Percentiles rank a stretch among this genome's conserved stretches.
Conservation (phyloP, 2,888 invertebrate genomes). For the Allygus modestus region DNA sequence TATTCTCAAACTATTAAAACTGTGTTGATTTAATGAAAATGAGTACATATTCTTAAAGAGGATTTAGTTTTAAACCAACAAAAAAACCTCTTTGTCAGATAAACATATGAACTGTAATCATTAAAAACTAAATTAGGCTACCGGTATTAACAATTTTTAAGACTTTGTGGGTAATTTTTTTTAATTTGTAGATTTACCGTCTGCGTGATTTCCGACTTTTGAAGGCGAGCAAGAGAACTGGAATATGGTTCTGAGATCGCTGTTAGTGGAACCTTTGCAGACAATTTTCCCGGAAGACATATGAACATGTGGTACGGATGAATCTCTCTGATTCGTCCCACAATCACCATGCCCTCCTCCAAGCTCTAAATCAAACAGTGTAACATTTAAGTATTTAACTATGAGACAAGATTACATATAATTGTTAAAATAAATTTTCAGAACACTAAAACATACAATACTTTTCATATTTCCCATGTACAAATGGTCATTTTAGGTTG, state of each 20-base stretch:
- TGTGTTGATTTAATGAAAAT: too few relatives aligned
- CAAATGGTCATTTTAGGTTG: too few relatives aligned
- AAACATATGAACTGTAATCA: too few relatives aligned
- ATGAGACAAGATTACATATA: neutral
- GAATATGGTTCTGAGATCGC: conserved; percentile 31
- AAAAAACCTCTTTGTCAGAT: too few relatives aligned
- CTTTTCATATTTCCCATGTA: neutral
- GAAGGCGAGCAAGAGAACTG: neutral
- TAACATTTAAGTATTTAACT: neutral
- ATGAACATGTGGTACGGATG: conserved; percentile 27
- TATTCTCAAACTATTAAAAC: too few relatives aligned
- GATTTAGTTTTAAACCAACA: too few relatives aligned
- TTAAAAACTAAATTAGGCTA: too few relatives aligned
- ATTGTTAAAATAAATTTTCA: neutral
- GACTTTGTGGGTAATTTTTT: too few relatives aligned
- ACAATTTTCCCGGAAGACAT: conserved; percentile 37
- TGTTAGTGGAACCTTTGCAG: conserved; percentile 28
- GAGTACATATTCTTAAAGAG: too few relatives aligned
- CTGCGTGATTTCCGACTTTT: conserved; percentile 4
- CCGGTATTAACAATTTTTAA: too few relatives aligned
- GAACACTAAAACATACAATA: neutral
- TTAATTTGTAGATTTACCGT: conserved; percentile 14
- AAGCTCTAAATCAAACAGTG: neutral
- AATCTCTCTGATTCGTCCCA: conserved; percentile 18
- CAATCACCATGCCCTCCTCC: conserved; percentile 36